Percentiles rank a stretch among this genome's conserved stretches.
phyloP scores from a whole-genome alignment of 2,888 invertebrate species.

The Euphydryas editha region DNA sequence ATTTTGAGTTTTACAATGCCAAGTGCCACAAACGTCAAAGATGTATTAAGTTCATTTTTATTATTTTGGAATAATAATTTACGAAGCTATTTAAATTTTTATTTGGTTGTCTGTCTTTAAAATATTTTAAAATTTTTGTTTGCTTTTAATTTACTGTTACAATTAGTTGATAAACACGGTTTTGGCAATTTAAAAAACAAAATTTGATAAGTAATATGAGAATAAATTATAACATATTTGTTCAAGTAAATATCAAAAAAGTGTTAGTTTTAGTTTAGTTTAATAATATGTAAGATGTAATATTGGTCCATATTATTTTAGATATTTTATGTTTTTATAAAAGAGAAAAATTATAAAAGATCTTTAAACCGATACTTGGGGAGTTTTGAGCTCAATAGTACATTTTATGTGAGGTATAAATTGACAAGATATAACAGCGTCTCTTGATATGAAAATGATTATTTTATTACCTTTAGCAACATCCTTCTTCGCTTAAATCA shows the following conservation, averaged over 20 bases:
- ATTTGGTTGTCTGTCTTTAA: neutral
- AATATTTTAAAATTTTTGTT: neutral
- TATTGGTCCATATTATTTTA: neutral
- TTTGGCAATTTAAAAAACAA: neutral
- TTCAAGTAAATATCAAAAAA: no score
- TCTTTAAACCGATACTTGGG: conserved; percentile 40
- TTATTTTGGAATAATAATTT: neutral
- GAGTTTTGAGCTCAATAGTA: conserved; percentile 36
- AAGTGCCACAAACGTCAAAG: neutral
- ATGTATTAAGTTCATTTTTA: neutral
- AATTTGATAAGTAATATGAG: no score
- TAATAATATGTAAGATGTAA: neutral
- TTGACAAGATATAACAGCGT: conserved; percentile 36
- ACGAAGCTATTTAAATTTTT: neutral
- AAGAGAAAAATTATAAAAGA: conserved; percentile 39
- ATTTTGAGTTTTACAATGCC: conserved; percentile 19
- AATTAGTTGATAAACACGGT: neutral
- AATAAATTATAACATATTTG: no score
- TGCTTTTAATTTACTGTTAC: neutral
- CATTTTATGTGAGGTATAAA: conserved; percentile 42
- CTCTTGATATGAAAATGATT: conserved; percentile 50
- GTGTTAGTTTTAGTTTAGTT: no score
- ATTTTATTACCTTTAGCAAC: conserved; percentile 67
- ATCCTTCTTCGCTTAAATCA: conserved; percentile 51
- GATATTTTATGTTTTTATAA: conserved; percentile 31